Evolutionary conservation across 2,797 vertebrate species (phyloP), one percentile per base, ranked within the genome.

Genomic region (Lacerta viridis): DNA sequence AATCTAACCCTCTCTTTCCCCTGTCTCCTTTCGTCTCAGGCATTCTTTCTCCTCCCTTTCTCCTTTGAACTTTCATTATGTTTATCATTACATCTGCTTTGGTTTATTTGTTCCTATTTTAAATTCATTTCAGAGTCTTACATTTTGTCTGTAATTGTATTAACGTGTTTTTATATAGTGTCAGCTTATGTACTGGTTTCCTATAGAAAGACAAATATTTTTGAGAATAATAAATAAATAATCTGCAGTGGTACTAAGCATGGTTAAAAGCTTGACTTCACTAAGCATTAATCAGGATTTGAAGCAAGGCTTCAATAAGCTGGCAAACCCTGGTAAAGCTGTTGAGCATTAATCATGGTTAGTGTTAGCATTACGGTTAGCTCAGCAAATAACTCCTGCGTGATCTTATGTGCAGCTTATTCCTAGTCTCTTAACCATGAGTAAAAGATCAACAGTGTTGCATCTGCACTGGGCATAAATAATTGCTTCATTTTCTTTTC

Each of bases 61-160:
- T 61, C 36, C 33, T 20, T 87, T 61, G 75, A 68, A 61, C n/a
- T 89, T 81, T 81, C 85, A 85, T 15, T n/a, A 50, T 85, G 10
- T 85, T 89, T 81, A 85, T 27, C 46, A 41, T 85, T 81, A 36
- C 7, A 39, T 75, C 59, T 79, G 50, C 10, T 79, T 85, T 89
- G 71, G 3, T 89, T 85, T 55, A 17, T 36, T 88, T 85, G 23
- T 77, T 83, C 77, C 43, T 78, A 76, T 7, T 81, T 88, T 89
- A 29, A 64, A 74, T 64, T 80, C 29, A 61, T 77, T 50, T 75
- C 59, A n/a, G 64, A 69, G 50, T 81, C 25, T 74, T 66, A 43
- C 43, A 1, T 68, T 85, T 85, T 85, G 18, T 36, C 83, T 61
- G 39, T 29, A 66, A 74, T 36, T 72, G 77, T 79, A 80, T 80